Conservation (phyloP, 53 echinoderm and acorn worm species). For the Holothuria leucospilota region DNA sequence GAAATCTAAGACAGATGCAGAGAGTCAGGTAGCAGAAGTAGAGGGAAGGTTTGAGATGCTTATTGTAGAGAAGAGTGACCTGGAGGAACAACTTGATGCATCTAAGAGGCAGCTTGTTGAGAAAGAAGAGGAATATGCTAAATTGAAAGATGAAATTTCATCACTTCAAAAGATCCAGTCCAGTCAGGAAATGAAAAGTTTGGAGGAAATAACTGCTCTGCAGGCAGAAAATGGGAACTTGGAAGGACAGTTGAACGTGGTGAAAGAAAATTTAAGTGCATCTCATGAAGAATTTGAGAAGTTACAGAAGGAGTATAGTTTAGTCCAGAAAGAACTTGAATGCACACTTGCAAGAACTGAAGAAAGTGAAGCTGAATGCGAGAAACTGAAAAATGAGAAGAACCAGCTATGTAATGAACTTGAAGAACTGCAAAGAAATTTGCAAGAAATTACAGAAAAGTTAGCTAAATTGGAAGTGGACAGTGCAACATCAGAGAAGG, state of each 20-base stretch:
- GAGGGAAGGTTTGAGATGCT: constrained; percentile 18
- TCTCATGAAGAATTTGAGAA: constrained; percentile 17
- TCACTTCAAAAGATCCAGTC: constrained; percentile 38
- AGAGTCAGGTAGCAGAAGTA: constrained; percentile 5
- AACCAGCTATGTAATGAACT: too few species aligned
- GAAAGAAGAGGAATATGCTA: constrained; percentile 42
- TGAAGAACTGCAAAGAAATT: constrained; percentile 1
- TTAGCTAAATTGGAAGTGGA: constrained; percentile 3
- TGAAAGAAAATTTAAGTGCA: neutral
- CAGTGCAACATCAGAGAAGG: constrained; percentile 16
- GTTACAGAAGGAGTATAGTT: constrained; percentile 27
- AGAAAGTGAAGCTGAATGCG: neutral
- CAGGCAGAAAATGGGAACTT: constrained; percentile 52
- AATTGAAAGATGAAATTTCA: constrained; percentile 38
- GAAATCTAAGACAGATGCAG: constrained; percentile 41
- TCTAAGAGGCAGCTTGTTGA: constrained; percentile 19
- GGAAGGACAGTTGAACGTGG: constrained; percentile 37
- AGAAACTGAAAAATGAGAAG: neutral
- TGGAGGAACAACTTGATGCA: constrained; percentile 45
- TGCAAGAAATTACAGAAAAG: constrained; percentile 36
- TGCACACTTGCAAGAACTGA: neutral
- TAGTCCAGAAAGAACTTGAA: constrained; percentile 15
- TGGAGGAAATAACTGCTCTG: constrained; percentile 66
- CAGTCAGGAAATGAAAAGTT: constrained; percentile 38
- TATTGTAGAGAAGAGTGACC: constrained; percentile 25